Conservation (phyloP, 2,797 vertebrate species). For the Gymnothorax reevesii region DNA sequence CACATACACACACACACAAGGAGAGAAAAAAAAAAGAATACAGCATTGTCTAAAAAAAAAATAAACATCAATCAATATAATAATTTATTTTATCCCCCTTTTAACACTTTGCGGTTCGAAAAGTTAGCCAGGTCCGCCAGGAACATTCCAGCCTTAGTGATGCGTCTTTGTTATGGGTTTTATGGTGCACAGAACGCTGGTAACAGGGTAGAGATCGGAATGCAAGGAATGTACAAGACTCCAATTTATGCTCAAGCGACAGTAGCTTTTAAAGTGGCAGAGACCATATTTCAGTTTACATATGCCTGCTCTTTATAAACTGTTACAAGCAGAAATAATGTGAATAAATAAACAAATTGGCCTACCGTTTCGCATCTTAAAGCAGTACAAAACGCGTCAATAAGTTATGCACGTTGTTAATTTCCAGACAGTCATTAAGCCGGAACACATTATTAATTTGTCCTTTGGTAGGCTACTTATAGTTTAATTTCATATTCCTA, state of each 20-base stretch:
- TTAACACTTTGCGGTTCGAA: not conserved
- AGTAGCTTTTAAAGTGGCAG: conserved; percentile 57
- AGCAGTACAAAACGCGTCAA: not conserved
- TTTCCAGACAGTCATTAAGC: not conserved
- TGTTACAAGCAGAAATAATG: not conserved
- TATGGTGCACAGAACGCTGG: conserved; percentile 69
- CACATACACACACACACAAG: not conserved
- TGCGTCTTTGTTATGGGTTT: conserved; percentile 45
- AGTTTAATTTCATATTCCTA: conserved; percentile 24
- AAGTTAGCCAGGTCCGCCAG: not conserved
- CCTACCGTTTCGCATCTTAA: not conserved
- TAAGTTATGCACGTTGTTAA: no score
- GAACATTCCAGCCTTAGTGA: not conserved
- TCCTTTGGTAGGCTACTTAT: conserved; percentile 20
- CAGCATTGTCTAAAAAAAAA: no score
- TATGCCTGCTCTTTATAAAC: conserved; percentile 6
- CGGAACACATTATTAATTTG: not conserved
- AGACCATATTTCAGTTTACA: conserved; percentile 48
- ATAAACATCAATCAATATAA: no score
- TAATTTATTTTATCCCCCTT: not conserved
- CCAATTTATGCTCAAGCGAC: conserved; percentile 73
- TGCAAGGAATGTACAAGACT: conserved; percentile 81
- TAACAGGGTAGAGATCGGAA: conserved; percentile 72
- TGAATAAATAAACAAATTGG: not conserved
- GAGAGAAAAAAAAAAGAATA: not conserved